phyloP scores from a whole-genome alignment of 2,888 invertebrate species.

The Mycogona germanica region DNA sequence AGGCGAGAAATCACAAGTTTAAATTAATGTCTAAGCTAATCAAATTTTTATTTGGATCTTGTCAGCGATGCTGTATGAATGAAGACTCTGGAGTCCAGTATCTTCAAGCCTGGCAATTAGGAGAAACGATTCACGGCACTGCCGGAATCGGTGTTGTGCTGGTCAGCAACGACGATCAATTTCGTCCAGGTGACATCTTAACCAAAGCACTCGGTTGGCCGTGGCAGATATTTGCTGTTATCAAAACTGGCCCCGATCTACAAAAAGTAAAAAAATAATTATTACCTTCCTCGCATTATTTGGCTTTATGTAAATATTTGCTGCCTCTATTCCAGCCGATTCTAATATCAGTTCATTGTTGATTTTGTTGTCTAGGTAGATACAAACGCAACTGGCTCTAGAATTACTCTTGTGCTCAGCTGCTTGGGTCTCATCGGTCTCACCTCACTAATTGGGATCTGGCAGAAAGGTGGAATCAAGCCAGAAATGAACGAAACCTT shows the following conservation, averaged over 20 bases:
- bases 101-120: slow-evolving; percentile 30
- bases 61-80: slow-evolving; percentile 35
- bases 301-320: slow-evolving; percentile 1
- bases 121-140: slow-evolving; percentile 31
- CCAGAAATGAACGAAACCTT: slow-evolving; percentile 30
- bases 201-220: slow-evolving; percentile 29
- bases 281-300: background rate
- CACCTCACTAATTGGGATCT: slow-evolving; percentile 32
- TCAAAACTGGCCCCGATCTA: slow-evolving; percentile 9
- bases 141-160: slow-evolving; percentile 31
- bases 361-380: slow-evolving; percentile 19
- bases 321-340: slow-evolving; percentile 4
- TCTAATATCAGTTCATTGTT: slow-evolving; percentile 4
- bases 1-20: background rate
- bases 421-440: slow-evolving; percentile 31
- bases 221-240: slow-evolving; percentile 28
- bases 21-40: background rate
- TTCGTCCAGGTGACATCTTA: slow-evolving; percentile 26
- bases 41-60: background rate
- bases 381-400: slow-evolving; percentile 22
- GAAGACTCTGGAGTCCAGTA: slow-evolving; percentile 35
- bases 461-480: slow-evolving; percentile 30
- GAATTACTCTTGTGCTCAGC: slow-evolving; percentile 26
- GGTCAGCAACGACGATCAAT: slow-evolving; percentile 24
- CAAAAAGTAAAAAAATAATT: slow-evolving; percentile 18